Base-by-base conservation (phyloP, 2,113 vertebrate species). In the Lanius ludovicianus region DNA sequence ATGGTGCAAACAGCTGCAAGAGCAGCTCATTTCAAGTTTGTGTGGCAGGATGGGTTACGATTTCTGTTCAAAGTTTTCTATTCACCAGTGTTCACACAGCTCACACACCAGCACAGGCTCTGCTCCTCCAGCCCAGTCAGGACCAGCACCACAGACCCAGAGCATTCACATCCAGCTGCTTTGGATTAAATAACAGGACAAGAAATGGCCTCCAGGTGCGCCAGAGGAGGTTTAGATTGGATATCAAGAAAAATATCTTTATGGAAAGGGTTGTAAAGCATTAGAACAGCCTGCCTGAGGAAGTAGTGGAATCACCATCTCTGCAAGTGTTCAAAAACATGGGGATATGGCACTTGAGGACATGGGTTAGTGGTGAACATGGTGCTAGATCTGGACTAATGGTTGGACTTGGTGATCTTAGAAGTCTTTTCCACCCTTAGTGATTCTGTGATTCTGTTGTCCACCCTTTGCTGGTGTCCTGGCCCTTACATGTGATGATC, bases 401-500 rank as follows among this genome's bases (percentile, higher is more conserved):
- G 33, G 50, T 15, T 42, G 15, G 15, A 7, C 18, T 49, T 44
- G 6, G 18, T 15, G 31, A 28, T 15, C 42, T 33, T 4, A 37
- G 17, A 44, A 7, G 31, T 41, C 27, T 80, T 73, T 44, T 33
- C 31, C 31, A 88, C 27, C 20, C 37, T 10, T 5, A 27, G 3
- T 0, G 0, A 14, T n/a, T 44, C 30, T 14, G 17, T 39, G 22
- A 23, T 60, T 62, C 42, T 41, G 17, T 7, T 64, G 13, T 62
- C 39, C 30, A 25, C 1, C 22, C 50, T 28, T 17, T 59, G 18
- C 39, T 74, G 24, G 13, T 64, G 25, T 18, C 31, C 35, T 74
- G 28, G 5, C 3, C 39, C 23, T 10, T 62, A 13, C 39, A 35
- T 1, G 0, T 47, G 47, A 30, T 3, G 2, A 15, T 77, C 15